Base-by-base conservation (phyloP, 2,888 invertebrate species). In the Neoscelio sp. region DNA sequence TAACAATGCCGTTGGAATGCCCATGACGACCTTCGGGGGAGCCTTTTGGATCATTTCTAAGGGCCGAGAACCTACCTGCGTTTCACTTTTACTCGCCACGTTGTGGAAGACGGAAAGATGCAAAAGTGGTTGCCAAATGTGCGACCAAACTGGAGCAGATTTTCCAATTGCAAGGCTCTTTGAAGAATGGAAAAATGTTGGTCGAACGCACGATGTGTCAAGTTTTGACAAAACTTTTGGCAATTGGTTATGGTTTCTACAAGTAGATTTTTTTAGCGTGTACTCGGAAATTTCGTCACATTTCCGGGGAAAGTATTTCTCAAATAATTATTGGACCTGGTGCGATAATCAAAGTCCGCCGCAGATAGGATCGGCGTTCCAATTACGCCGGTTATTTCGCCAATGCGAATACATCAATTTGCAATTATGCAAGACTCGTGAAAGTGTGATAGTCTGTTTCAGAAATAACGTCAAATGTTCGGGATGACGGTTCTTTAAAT, bases 1-100 rank as follows among this genome's bases (percentile, higher is more conserved):
- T 50, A 67, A 75, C 75, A 75, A 60, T 74, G 65, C 10, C 33
- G 26, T 3, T 56, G 75, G 65, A 74, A 75, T 67, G 67, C 48
- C 44, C 50, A 38, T 23, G 23, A 23, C 75, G 67, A 60, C 75
- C 75, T 75, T 75, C 75, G 60, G 18, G 46, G 42, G 42, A 75
- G 50, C 52, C 64, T 67, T 67, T 67, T 60, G 60, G 67, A 67
- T 42, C 67, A 50, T 17, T 68, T 38, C 38, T 60, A 58, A 65
- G 74, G 65, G 74, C 15, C 64, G 33, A 50, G 33, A 50, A 56
- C 28, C 65, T 74, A 74, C 74, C 74, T 67, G 74, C 28, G 33
- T 13, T 10, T 75, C 58, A 75, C 67, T 58, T 75, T 75, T 60
- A 52, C 60, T 23, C 56, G 42, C 46, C 56, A 67, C 65, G 20